These are phyloP conservation scores for Pithys albifrons DNA, from an alignment of 2,113 vertebrate genomes.

Conservation along the genomic window DNA sequence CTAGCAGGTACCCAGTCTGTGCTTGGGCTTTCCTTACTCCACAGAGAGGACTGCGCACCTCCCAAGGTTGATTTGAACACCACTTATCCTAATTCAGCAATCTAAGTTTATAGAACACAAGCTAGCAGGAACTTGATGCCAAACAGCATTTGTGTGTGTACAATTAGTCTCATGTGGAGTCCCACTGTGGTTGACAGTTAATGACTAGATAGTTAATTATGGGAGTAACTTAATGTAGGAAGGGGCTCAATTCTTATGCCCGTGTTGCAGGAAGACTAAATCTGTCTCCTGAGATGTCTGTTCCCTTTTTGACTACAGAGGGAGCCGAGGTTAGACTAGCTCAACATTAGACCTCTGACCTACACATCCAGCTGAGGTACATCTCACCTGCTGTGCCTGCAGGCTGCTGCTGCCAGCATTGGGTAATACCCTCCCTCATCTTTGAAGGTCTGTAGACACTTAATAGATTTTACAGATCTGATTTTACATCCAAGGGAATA, in stretches of 20 bases:
- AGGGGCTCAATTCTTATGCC: not conserved
- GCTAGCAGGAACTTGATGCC: not conserved
- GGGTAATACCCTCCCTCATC: not conserved
- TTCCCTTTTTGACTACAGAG: not conserved
- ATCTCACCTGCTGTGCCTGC: not conserved
- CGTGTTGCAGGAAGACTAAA: not conserved
- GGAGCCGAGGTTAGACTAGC: not conserved
- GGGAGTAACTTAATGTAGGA: not conserved
- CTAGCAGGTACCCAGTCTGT: not conserved
- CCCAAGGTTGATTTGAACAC: not conserved
- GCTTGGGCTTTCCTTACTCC: not conserved
- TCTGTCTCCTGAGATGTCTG: not conserved
- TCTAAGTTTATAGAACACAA: not conserved
- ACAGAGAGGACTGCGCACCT: not conserved
- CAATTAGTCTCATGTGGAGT: not conserved
- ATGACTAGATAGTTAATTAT: not conserved
- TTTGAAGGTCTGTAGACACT: not conserved
- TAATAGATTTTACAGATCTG: not conserved
- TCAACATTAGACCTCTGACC: not conserved
- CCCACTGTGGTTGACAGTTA: not conserved
- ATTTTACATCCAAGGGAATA: not conserved
- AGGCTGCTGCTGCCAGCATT: not conserved
- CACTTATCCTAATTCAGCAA: not conserved
- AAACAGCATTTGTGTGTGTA: rapidly evolving
- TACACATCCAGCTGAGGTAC: not conserved